A percentile compares a stretch with the other conserved stretches of the same genome.
Conservation (phyloP, 2,888 invertebrate genomes). For the Lepidochitona cinerea region DNA sequence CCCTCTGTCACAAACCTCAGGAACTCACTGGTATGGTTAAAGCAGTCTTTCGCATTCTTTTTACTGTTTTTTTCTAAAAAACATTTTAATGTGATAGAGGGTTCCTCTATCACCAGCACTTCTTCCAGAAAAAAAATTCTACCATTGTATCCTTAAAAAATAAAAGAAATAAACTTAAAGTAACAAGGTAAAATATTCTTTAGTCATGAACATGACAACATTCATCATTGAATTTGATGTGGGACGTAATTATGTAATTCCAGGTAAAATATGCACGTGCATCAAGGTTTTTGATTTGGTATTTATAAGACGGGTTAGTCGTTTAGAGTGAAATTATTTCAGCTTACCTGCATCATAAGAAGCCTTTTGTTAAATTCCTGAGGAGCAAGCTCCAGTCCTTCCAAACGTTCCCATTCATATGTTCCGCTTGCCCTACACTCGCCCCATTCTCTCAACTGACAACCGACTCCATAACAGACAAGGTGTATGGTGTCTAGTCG, state of each 20-base stretch:
- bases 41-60: constrained; percentile 24
- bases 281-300: no score
- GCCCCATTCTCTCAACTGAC: constrained; percentile 30
- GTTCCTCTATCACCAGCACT: constrained; percentile 29
- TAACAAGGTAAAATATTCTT: no score
- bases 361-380: constrained; percentile 37
- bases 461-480: constrained; percentile 24
- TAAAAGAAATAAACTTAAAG: neutral
- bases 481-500: neutral
- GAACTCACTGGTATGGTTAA: constrained; percentile 29
- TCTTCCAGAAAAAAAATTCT: constrained; percentile 17
- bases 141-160: constrained; percentile 28
- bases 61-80: constrained; percentile 22
- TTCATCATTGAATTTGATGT: no score
- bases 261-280: no score
- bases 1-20: constrained; percentile 24
- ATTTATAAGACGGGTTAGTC: no score
- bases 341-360: constrained; percentile 32
- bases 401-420: constrained; percentile 6
- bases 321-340: neutral
- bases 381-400: constrained; percentile 25
- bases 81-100: constrained; percentile 23
- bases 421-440: constrained; percentile 18
- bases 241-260: no score
- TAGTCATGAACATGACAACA: no score